Base-by-base conservation (phyloP, 2,888 invertebrate genomes). In the Capitulum mitella region DNA sequence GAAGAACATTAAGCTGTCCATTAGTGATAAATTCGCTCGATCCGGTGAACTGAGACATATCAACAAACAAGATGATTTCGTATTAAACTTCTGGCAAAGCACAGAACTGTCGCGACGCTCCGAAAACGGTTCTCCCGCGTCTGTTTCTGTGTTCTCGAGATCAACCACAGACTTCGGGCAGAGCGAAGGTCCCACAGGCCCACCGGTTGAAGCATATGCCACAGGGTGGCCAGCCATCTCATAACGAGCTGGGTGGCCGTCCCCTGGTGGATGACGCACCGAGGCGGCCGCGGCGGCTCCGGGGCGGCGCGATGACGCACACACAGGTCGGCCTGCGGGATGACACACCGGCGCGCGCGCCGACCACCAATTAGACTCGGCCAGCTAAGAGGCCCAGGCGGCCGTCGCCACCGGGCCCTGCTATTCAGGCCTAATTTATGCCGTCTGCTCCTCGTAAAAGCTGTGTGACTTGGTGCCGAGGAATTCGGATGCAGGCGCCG, bases 401-500 rank as follows among this genome's bases (percentile, higher is more conserved):
- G 58, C 58, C 58, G 58, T 29, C 29, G 58, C 58, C 58, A 8
- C n/a, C n/a, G 58, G 51, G n/a, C 29, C 29, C 58, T 26, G 3
- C 58, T n/a, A 26, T 51, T 26, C 22, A 26, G 6, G 22, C 51
- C 58, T 58, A 58, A 58, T 70, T 70, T 70, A 70, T 70, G 70
- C 70, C 70, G 70, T 10, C 34, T 26, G 70, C 40, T 37, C 40
- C 29, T 26, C 70, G 26, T 70, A 70, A 70, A 64, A 8, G 26
- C 29, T 70, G 70, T 40, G 40, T 70, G 70, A 70, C 70, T 37
- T 26, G 26, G 40, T 40, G 22, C 40, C 29, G 29, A 70, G 70
- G 70, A 70, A 70, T 70, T 70, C 40, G 40, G 70, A n/a, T 58
- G 58, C 58, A 29, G 29, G n/a, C 58, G 51, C 51, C 19, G 51